phyloP scores from a whole-genome alignment of 2,797 vertebrate genomes.

The Bradypus variegatus region DNA sequence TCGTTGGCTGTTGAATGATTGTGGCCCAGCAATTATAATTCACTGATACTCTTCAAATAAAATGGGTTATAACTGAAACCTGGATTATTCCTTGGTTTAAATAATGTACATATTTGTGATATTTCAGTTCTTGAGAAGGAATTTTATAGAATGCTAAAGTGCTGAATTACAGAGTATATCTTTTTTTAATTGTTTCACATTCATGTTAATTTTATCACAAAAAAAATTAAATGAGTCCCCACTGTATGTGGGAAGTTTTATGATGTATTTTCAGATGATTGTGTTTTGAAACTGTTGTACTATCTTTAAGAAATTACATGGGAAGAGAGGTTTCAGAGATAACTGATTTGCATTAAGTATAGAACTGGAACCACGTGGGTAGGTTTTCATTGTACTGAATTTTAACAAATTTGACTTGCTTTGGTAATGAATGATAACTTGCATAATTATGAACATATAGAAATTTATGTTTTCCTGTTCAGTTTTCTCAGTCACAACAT shows the following conservation, averaged over 20 bases:
- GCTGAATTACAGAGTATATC: neutral
- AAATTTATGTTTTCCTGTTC: neutral
- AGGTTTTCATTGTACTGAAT: neutral
- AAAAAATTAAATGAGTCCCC: neutral
- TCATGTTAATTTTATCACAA: neutral
- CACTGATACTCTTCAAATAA: neutral
- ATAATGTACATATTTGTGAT: neutral
- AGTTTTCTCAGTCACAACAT: neutral
- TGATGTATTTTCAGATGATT: slow-evolving; percentile 3
- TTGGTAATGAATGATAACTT: slow-evolving; percentile 2
- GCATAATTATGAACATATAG: neutral
- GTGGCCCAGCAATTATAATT: neutral
- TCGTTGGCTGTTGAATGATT: neutral
- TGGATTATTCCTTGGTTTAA: neutral
- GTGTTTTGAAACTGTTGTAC: neutral
- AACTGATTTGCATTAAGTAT: neutral
- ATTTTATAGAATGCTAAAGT: neutral
- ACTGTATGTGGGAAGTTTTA: neutral
- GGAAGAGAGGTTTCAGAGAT: neutral
- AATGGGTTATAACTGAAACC: neutral
- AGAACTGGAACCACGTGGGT: neutral
- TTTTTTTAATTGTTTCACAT: neutral
- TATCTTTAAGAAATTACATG: neutral
- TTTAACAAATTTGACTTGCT: neutral
- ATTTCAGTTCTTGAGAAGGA: neutral